Base-by-base conservation (phyloP, 2,797 vertebrate genomes). In the Notamacropus eugenii region DNA sequence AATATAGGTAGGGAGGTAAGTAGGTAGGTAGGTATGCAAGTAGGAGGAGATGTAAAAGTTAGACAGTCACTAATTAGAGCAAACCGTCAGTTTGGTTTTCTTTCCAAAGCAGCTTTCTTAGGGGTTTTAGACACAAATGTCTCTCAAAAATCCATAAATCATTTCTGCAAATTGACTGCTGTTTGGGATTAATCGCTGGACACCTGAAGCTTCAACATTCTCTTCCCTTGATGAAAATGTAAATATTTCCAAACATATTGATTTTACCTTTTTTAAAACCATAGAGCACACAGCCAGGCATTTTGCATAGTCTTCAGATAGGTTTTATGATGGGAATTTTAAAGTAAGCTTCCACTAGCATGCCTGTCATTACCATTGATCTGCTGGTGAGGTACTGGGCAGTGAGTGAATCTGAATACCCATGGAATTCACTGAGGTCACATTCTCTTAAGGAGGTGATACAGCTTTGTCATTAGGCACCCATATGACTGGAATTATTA, bases 211-310 rank as follows among this genome's bases (percentile, higher is more conserved):
- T 95, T 29, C 96, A 93, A 95, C 55, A 87, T 91, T 94, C 62
- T 46, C 46, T 93, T 96, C 96, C 93, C 93, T 96, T 96, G 59
- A 94, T 96, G 52, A 96, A 97, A 97, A 97, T 96, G 91, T 95
- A 98, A 96, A 97, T 96, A 91, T 96, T 96, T 95, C 90, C 93
- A 96, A 97, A 94, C 90, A 95, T 93, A 96, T 54, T 94, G 58
- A 95, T 94, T 95, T 96, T 97, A 96, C 92, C 58, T 0, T 90
- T 95, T 95, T 56, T 93, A 96, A 97, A 97, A 97, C 92, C 74
- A 96, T 87, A 87, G 52, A 97, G 28, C 90, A 95, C 31, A 90
- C 55, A 93, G 13, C 55, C 55, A 40, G 10, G n/a, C 92, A 96
- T 97, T 97, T 93, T 97, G 19, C 11, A 93, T 93, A 4, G 87